Evolutionary conservation across 2,797 vertebrate genomes (phyloP).

Genomic region (Lophura swinhoii): DNA sequence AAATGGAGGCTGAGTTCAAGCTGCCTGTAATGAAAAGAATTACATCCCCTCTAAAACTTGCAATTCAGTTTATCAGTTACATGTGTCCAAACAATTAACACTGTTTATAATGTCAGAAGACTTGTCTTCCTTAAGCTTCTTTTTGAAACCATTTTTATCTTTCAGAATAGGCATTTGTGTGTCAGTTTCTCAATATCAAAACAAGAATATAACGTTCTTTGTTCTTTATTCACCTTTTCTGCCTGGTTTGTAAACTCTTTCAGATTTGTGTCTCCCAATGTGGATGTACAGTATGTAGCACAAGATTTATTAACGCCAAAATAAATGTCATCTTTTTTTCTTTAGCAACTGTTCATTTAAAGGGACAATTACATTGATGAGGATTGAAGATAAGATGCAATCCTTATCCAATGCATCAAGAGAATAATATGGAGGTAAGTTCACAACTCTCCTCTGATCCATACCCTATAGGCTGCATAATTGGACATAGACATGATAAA

Average conservation of each 20-base stretch:
- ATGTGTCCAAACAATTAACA: rapidly evolving
- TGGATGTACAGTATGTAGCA: background rate
- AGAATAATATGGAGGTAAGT: background rate
- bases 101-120: background rate
- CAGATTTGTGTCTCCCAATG: background rate
- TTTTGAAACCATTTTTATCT: background rate
- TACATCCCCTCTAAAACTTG: background rate
- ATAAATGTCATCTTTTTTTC: background rate
- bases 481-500: background rate
- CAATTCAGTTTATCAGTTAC: background rate
- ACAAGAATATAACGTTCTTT: background rate
- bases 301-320: background rate
- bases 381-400: background rate
- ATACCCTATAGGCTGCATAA: background rate
- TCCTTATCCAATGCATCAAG: background rate
- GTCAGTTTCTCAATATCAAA: background rate
- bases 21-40: background rate
- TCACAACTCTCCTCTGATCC: background rate
- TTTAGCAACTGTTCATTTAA: background rate
- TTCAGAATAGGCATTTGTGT: background rate
- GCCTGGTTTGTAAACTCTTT: background rate
- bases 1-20: background rate
- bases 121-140: background rate
- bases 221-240: background rate
- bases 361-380: background rate